Base-by-base conservation (phyloP, 1,140 invertebrate genomes). In the Tetramorium simillimum region DNA sequence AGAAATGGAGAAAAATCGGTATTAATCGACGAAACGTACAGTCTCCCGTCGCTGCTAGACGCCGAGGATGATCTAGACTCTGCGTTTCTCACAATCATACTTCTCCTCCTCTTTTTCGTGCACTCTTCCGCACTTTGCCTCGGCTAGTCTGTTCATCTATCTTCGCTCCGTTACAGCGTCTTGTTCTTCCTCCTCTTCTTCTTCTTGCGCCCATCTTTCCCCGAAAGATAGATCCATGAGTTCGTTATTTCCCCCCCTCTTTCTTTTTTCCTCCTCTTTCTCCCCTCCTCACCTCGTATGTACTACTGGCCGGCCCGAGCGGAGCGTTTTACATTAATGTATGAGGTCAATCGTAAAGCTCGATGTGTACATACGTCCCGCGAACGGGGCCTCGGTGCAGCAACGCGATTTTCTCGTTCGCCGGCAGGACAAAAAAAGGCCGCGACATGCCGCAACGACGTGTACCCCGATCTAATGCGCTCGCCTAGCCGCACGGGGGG, bases 341-440 rank as follows among this genome's bases (percentile, higher is more conserved):
- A 95, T 94, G 93, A 95, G 93, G 92, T 93, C 93, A 95, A 94
- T 95, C 93, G 94, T 94, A 94, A 94, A 94, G 93, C 93, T 92
- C 93, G 94, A 95, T 94, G 93, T 94, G 93, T 94, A 94, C 93
- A 94, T 94, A 94, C 93, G 91, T 95, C 93, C 93, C 92, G 80
- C 80, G 92, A 94, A 94, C 93, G 86, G 87, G 85, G 70, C 53
- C 81, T 75, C 53, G 56, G 56, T 60, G 70, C 24, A 91, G 78
- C 89, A 53, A 88, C 90, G 91, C 90, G 91, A 94, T 95, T 94
- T 94, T 94, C 93, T 94, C 90, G 92, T 88, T 75, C 53, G 86
- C 82, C 89, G 90, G 49, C 60, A 63, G 85, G 69, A 73, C 67
- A 78, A 91, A 92, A 94, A 94, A 93, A 92, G 92, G 72, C 86